A percentile compares a stretch with the other conserved stretches of the same genome.
Conservation (phyloP, 1,140 invertebrate species). For the Lutraria rhynchaena region DNA sequence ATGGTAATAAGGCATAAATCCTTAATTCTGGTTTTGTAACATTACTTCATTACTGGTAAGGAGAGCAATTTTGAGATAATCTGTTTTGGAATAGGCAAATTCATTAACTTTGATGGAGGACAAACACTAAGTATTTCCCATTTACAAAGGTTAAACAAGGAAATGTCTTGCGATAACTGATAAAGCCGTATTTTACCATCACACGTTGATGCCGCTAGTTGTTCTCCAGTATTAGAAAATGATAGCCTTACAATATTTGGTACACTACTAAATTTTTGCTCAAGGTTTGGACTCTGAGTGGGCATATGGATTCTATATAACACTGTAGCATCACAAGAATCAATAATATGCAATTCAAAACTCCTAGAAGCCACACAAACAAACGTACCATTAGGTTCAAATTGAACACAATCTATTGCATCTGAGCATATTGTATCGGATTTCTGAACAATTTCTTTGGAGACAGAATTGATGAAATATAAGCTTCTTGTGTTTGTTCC, state of each 20-base stretch:
- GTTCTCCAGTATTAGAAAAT: constrained; percentile 37
- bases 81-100: constrained; percentile 46
- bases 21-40: background rate
- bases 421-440: background rate
- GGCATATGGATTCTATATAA: constrained; percentile 50
- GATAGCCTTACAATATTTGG: constrained; percentile 42
- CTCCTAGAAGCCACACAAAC: constrained; percentile 49
- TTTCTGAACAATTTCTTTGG: constrained; percentile 30
- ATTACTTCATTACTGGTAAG: constrained; percentile 23
- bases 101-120: constrained; percentile 18
- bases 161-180: constrained; percentile 46
- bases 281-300: background rate
- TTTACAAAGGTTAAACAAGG: constrained; percentile 49
- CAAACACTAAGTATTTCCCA: constrained; percentile 36
- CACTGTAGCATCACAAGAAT: background rate
- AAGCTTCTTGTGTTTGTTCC: constrained; percentile 58
- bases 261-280: background rate
- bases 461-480: constrained; percentile 59
- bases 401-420: constrained; percentile 49
- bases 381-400: constrained; percentile 25
- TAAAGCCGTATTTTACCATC: constrained; percentile 52
- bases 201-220: constrained; percentile 27
- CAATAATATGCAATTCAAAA: constrained; percentile 34
- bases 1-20: too few species aligned
- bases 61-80: constrained; percentile 33